Evolutionary conservation across 1,140 invertebrate genomes (phyloP).

Genomic region (Bactericera cockerelli): DNA sequence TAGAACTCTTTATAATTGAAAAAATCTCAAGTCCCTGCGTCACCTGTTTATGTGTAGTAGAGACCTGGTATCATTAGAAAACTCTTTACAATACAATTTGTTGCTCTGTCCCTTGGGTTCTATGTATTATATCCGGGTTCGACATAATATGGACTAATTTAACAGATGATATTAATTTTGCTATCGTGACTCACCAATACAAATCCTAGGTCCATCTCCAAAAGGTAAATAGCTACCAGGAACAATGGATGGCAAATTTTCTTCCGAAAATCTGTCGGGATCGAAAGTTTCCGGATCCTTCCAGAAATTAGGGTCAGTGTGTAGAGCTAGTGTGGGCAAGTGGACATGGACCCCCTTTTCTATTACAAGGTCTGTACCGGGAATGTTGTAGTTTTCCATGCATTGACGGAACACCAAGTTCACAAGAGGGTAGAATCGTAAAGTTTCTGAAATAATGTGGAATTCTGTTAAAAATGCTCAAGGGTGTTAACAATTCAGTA

Average conservation of each 20-base stretch:
- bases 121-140: too few species aligned
- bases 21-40: too few species aligned
- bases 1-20: too few species aligned
- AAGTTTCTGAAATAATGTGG: constrained; percentile 36
- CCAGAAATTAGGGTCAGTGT: constrained; percentile 40
- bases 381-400: constrained; percentile 32
- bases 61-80: too few species aligned
- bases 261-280: constrained; percentile 35
- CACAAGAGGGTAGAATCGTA: constrained; percentile 35
- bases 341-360: constrained; percentile 35
- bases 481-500: too few species aligned
- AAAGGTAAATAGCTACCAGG: constrained; percentile 35
- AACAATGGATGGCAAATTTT: constrained; percentile 27
- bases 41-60: too few species aligned
- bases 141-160: too few species aligned
- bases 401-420: constrained; percentile 29
- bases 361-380: constrained; percentile 30
- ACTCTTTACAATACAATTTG: too few species aligned
- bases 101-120: too few species aligned
- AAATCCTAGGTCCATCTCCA: constrained; percentile 43
- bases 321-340: constrained; percentile 40
- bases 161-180: too few species aligned
- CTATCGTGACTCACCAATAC: constrained; percentile 37
- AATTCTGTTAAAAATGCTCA: too few species aligned
- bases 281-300: constrained; percentile 35